Evolutionary conservation across 64 coral and sea anemone species (phyloP), one percentile per base, ranked within the genome.

Genomic region (Dendronephthya gigantea): DNA sequence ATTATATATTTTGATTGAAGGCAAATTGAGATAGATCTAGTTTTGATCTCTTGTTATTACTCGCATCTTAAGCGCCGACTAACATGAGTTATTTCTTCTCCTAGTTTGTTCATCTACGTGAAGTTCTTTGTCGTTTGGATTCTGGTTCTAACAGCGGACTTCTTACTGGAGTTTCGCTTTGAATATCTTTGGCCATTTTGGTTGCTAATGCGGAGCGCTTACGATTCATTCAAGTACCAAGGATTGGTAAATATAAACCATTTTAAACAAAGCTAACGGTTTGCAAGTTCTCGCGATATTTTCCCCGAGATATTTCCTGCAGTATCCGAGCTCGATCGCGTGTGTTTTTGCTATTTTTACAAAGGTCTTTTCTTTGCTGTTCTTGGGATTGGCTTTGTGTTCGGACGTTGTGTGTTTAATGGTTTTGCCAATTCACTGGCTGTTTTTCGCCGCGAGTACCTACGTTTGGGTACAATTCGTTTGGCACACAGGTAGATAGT

Each of bases 181-280:
- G 95, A 98, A 83, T 98, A 98, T 98, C 84, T 98, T 70, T 98
- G 95, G 95, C 95, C 95, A 49, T 98, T 98, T 83, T 98, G 95
- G 95, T 49, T 98, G 41, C 86, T 98, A 41, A 83, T 98, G 58
- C 89, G 95, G 69, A 98, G 95, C 89, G 95, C 95, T 74, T 98
- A 98, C 74, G 95, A 98, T 82, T 98, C 95, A 25, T 98, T 98
- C 72, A 98, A 98, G 68, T 98, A 98, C 84, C 95, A 98, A 85
- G 95, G 95, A 40, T 88, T 98, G 89, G 95, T 98, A 82, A 98
- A 89, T 90, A 36, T 13, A 55, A 30, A 52, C 55, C 45, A n/a
- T 27, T 22, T n/a, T 62, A n/a, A 62, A 17, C 55, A n/a, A n/a
- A n/a, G n/a, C n/a, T n/a, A n/a, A n/a, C n/a, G n/a, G n/a, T n/a